Evolutionary conservation across 2,113 vertebrate genomes (phyloP).

Genomic region (Spilogale gracilis): DNA sequence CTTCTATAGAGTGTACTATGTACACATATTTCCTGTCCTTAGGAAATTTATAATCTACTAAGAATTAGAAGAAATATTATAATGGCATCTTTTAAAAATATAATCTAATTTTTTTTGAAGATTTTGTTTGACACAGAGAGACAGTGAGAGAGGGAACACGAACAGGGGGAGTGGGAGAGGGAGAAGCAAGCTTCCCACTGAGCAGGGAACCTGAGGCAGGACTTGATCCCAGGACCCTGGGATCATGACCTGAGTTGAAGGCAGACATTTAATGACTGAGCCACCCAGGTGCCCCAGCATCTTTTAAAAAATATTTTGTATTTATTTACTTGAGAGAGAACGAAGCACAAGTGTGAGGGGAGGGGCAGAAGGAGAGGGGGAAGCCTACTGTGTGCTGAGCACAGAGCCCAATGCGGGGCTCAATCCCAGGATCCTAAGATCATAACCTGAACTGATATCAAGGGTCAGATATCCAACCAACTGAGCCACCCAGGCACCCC

Average conservation of each 20-base stretch:
- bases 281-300: too few relatives aligned
- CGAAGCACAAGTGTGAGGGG: not conserved
- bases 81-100: not conserved
- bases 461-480: not conserved
- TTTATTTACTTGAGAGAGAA: not conserved
- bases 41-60: constrained; percentile 22
- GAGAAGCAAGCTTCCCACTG: too few relatives aligned
- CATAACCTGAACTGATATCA: not conserved
- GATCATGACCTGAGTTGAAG: not conserved
- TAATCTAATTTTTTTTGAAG: too few relatives aligned
- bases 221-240: too few relatives aligned
- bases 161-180: too few relatives aligned
- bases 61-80: constrained; percentile 38
- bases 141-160: too few relatives aligned
- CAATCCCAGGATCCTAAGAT: not conserved
- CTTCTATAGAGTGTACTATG: not conserved
- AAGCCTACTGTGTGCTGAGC: not conserved
- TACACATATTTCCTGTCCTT: not conserved
- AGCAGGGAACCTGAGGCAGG: too few relatives aligned
- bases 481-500: not conserved
- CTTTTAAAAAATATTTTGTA: too few relatives aligned
- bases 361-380: not conserved
- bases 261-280: too few relatives aligned
- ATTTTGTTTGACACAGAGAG: not conserved
- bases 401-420: not conserved